Percentiles rank a stretch among this genome's conserved stretches.
phyloP scores from a whole-genome alignment of 2,797 vertebrate species.

The Lates japonicus region DNA sequence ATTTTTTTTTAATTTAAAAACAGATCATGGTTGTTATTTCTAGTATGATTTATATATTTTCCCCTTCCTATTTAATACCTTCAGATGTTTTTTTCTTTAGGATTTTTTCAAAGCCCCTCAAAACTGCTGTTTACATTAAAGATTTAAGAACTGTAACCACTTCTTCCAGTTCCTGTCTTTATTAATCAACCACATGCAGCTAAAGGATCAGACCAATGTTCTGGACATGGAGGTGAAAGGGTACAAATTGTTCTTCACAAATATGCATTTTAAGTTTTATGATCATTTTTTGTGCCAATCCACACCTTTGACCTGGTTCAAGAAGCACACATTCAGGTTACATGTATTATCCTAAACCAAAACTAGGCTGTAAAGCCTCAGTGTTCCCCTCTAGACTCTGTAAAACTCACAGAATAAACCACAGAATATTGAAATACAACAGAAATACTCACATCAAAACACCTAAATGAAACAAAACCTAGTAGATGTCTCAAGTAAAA shows the following conservation, averaged over 20 bases:
- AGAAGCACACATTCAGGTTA: neutral
- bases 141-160: conserved; percentile 73
- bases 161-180: conserved; percentile 39
- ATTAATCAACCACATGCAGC: conserved; percentile 9
- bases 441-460: neutral
- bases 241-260: neutral
- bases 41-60: conserved; percentile 83
- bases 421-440: neutral
- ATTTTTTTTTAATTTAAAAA: conserved; percentile 90
- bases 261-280: neutral
- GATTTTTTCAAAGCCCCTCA: conserved; percentile 82
- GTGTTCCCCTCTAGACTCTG: neutral
- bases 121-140: conserved; percentile 92
- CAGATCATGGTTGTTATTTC: conserved; percentile 80
- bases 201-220: neutral
- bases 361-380: neutral
- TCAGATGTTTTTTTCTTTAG: conserved; percentile 77
- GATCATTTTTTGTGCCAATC: neutral
- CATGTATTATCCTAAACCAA: neutral
- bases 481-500: neutral
- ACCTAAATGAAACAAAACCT: neutral
- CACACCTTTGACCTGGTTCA: neutral
- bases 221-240: neutral
- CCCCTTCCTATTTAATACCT: conserved; percentile 81
- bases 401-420: neutral